Percentiles rank a stretch among this genome's conserved stretches.
Evolutionary conservation across 1,140 invertebrate species (phyloP).

Genomic region (Drosophila albomicans): DNA sequence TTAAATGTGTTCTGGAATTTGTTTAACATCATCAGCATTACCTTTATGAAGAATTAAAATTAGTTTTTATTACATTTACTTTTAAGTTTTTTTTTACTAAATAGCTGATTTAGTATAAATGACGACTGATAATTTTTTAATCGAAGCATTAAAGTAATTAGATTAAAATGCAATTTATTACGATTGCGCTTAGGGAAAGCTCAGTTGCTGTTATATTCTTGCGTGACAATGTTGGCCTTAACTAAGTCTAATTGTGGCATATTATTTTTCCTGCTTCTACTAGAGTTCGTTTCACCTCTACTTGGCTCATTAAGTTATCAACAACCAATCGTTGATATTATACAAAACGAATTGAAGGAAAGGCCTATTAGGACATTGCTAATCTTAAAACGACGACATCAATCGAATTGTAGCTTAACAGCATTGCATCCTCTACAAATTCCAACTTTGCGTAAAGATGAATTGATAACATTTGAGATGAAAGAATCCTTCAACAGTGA

Average conservation of each 20-base stretch:
- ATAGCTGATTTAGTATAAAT: too few species aligned
- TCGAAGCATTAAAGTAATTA: constrained; percentile 2
- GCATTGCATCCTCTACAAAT: background rate
- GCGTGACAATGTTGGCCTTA: constrained; percentile 11
- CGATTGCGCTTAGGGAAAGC: background rate
- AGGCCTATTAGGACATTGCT: constrained; percentile 6
- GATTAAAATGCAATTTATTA: constrained; percentile 1
- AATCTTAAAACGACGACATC: background rate
- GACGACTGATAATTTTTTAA: background rate
- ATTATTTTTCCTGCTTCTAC: constrained; percentile 2
- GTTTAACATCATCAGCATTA: too few species aligned
- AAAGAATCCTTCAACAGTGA: background rate
- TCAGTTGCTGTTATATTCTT: background rate
- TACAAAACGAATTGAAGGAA: background rate
- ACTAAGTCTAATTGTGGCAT: background rate
- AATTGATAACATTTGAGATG: background rate
- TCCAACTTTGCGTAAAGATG: constrained; percentile 12
- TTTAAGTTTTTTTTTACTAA: too few species aligned
- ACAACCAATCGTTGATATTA: background rate
- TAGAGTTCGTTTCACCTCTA: background rate
- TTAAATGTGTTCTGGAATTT: too few species aligned
- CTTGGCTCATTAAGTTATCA: background rate
- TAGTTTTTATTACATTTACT: too few species aligned
- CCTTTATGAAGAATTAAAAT: too few species aligned
- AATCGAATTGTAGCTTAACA: constrained; percentile 11